Base-by-base conservation (phyloP, 1,140 invertebrate species). In the Arctopsyche grandis region DNA sequence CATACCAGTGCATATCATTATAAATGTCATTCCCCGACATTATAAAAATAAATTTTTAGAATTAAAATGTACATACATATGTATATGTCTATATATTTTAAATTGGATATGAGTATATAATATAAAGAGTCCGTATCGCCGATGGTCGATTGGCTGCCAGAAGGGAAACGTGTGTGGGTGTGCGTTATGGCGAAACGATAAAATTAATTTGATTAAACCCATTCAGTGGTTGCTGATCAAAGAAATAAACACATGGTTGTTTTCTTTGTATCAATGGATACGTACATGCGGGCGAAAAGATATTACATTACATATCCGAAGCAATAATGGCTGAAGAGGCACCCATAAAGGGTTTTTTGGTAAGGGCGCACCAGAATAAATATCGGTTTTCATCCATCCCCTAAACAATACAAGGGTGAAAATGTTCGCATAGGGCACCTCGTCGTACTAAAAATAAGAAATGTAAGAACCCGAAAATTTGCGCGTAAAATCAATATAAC, bases 251-350 rank as follows among this genome's bases (percentile, higher is more conserved):
- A 78, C 69, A 71, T 56, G 48, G 78, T 19, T 73, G 29, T 79
- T 79, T 79, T 74, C 69, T 74, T 79, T 79, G 56, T 79, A 63
- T 74, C 69, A 69, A 74, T 74, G 63, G 69, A 46, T 75, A 75
- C 56, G 58, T 16, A 63, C 56, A 75, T 74, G 38, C 58, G 70
- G 29, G 56, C n/a, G 29, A 21, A 66, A 71, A 74, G 70, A 79
- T 79, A 79, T 74, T 44, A 46, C 70, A 58, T 78, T 63, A 79
- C 70, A 79, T 66, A 79, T 74, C 78, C 78, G 43, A 43, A 69
- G 44, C 78, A 79, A 79, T 79, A 79, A 79, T 75, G 78, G 70
- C 29, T 63, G n/a, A 79, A 75, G 78, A 60, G 78, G 78, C 4
- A 60, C n/a, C 52, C 70, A 46, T 73, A 79, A 76, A 79, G 70